Percentiles rank a stretch among this genome's conserved stretches.
Evolutionary conservation across 2,113 vertebrate species (phyloP).

Genomic region (Mustelus asterias): DNA sequence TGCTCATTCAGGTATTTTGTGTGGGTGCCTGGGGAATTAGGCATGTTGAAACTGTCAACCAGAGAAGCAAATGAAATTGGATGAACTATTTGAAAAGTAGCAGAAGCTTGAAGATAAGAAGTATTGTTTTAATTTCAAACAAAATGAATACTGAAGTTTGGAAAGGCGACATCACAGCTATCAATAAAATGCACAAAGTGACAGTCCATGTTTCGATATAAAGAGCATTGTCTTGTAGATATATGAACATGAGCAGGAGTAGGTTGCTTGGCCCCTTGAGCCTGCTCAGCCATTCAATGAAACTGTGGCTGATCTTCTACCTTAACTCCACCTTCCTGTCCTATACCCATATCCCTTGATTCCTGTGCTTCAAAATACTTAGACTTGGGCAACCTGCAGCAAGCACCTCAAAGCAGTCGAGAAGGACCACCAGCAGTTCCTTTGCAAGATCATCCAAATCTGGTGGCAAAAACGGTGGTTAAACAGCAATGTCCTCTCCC

Average conservation of each 20-base stretch:
- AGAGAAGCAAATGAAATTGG: background rate
- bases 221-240: background rate
- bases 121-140: background rate
- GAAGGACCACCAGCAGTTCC: too few species aligned
- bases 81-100: background rate
- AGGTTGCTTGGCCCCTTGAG: background rate
- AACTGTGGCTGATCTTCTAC: background rate
- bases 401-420: too few species aligned
- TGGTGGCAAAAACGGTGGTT: too few species aligned
- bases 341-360: too few species aligned
- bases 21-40: background rate
- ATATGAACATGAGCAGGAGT: background rate
- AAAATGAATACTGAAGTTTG: background rate
- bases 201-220: background rate
- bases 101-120: background rate
- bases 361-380: too few species aligned
- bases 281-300: background rate
- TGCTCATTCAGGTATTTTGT: constrained; percentile 24
- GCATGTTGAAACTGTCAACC: constrained; percentile 26
- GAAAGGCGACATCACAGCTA: background rate
- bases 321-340: too few species aligned
- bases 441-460: too few species aligned
- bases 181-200: background rate
- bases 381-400: too few species aligned
- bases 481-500: too few species aligned